A percentile compares a stretch with the other conserved stretches of the same genome.
These are phyloP conservation scores for Cricetomys ansorgei DNA, from an alignment of 2,113 vertebrate species.

Conservation along the genomic window DNA sequence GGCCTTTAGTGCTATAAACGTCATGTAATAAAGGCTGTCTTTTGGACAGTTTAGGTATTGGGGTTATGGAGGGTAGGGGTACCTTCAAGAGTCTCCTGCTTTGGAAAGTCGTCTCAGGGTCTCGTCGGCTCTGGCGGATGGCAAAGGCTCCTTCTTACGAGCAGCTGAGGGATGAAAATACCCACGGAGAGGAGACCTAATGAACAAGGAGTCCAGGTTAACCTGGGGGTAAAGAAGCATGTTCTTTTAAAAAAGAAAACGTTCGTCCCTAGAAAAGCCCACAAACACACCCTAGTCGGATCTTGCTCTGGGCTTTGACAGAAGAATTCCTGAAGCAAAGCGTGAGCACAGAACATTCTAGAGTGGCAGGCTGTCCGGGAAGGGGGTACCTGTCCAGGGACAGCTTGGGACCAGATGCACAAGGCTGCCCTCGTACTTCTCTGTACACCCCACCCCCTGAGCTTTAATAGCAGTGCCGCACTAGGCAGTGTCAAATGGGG, in stretches of 20 bases:
- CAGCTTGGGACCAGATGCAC: background rate
- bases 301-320: background rate
- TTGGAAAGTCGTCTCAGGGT: no score
- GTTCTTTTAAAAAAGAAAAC: background rate
- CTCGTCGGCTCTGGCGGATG: background rate
- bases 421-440: fast-evolving
- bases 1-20: background rate
- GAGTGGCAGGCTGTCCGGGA: background rate
- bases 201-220: background rate
- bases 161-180: fast-evolving
- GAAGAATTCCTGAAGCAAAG: background rate
- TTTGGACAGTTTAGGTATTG: background rate
- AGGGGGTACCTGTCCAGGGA: background rate
- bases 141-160: background rate
- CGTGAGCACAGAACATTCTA: background rate
- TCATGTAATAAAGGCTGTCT: background rate
- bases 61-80: background rate
- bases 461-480: background rate
- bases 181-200: background rate
- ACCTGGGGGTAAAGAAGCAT: background rate
- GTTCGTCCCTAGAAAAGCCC: background rate
- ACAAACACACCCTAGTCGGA: background rate
- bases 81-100: background rate
- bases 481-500: background rate
- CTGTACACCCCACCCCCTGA: fast-evolving